A percentile compares a stretch with the other conserved stretches of the same genome.
Conservation (phyloP, 2,113 vertebrate species). For the Barbus barbus region DNA sequence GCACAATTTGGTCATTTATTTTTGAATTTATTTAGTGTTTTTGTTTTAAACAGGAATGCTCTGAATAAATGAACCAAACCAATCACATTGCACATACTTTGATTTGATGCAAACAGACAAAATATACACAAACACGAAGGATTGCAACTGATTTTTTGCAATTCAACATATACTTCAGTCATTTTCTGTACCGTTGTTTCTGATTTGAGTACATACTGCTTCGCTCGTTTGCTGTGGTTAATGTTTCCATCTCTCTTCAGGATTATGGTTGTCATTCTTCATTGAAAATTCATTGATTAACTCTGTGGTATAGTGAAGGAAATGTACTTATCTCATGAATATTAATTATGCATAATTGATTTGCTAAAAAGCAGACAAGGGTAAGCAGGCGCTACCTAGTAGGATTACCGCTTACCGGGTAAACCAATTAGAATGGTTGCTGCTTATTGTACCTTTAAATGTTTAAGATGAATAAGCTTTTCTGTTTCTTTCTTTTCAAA, state of each 20-base stretch:
- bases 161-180: not conserved
- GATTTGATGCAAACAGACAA: not conserved
- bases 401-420: not conserved
- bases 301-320: not conserved
- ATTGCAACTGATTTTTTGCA: not conserved
- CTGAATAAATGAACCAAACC: not conserved
- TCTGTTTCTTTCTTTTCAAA: not conserved
- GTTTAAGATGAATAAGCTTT: constrained; percentile 22
- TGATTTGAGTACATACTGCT: not conserved
- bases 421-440: not conserved
- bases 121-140: not conserved
- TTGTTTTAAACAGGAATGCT: no score
- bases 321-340: not conserved
- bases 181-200: not conserved
- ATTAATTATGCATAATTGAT: not conserved
- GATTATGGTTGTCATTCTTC: not conserved
- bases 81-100: not conserved
- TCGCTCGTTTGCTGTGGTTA: not conserved
- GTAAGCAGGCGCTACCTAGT: not conserved
- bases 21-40: not conserved
- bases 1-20: not conserved
- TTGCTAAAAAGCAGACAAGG: not conserved
- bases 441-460: not conserved
- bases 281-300: not conserved
- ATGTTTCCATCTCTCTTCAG: not conserved